Evolutionary conservation across 2,113 vertebrate genomes (phyloP).

Genomic region (Ifrita kowaldi): DNA sequence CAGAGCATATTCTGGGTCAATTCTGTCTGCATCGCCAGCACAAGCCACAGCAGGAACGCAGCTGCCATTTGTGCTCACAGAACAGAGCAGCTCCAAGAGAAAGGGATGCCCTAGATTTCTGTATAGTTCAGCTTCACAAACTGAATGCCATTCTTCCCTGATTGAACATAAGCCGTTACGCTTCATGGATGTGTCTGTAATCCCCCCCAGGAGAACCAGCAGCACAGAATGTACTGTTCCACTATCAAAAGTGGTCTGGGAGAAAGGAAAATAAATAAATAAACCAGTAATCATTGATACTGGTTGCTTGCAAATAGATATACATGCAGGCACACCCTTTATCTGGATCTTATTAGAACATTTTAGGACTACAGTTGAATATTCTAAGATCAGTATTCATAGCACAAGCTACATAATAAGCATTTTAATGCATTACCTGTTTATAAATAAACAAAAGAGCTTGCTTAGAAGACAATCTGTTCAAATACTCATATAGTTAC

Average conservation of each 20-base stretch:
- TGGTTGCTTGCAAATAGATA: background rate
- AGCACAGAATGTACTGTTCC: background rate
- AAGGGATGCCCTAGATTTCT: background rate
- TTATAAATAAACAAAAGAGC: constrained; percentile 52
- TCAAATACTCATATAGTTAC: background rate
- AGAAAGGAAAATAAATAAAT: background rate
- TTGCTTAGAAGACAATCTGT: constrained; percentile 9
- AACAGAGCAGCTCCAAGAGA: background rate
- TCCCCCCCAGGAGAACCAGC: background rate
- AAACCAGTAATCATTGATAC: background rate
- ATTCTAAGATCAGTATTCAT: constrained; percentile 39
- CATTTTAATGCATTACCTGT: constrained; percentile 41
- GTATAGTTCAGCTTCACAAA: background rate
- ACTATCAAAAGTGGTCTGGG: background rate
- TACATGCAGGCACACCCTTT: background rate
- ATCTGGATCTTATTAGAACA: constrained; percentile 5
- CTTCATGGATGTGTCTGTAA: background rate
- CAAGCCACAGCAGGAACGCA: background rate
- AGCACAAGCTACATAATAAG: constrained; percentile 27
- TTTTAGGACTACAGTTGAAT: background rate
- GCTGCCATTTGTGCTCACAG: background rate
- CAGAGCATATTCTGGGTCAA: background rate
- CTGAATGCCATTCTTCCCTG: background rate
- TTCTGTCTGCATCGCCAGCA: background rate
- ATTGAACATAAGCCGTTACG: background rate